Percentiles rank a stretch among this genome's conserved stretches.
phyloP scores from a whole-genome alignment of 2,113 vertebrate genomes.

The Onychostruthus taczanowskii region DNA sequence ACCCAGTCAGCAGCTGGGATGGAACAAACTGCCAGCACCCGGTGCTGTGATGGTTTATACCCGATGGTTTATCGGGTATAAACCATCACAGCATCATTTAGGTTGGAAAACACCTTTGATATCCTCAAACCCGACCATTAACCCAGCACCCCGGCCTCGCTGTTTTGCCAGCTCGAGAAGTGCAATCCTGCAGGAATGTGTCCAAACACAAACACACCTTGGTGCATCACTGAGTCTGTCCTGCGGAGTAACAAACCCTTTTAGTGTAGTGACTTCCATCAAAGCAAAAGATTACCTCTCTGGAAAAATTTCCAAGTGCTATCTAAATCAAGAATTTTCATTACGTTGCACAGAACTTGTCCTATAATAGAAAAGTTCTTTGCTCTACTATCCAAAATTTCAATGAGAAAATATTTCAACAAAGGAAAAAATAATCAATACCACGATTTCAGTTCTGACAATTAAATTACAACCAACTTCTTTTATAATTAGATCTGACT shows the following conservation, averaged over 20 bases:
- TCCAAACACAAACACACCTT: neutral
- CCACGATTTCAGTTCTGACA: neutral
- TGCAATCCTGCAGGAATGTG: rapidly evolving
- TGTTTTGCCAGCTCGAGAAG: neutral
- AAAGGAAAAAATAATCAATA: neutral
- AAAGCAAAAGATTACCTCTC: neutral
- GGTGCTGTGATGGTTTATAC: too few species aligned
- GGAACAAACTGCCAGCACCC: neutral
- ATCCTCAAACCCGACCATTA: neutral
- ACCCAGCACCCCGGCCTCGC: rapidly evolving
- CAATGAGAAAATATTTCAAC: neutral
- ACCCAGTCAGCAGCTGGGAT: neutral
- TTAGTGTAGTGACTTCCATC: neutral
- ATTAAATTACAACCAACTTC: neutral
- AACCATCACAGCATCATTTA: neutral
- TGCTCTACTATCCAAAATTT: neutral
- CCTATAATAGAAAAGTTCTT: neutral
- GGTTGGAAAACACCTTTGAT: neutral
- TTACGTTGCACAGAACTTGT: neutral
- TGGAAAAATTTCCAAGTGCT: neutral
- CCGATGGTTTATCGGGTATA: neutral
- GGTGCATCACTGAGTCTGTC: rapidly evolving
- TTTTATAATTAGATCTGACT: constrained; percentile 3
- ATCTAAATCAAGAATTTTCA: neutral
- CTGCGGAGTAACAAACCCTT: neutral